A percentile compares a stretch with the other conserved stretches of the same genome.
phyloP scores from a whole-genome alignment of 2,888 invertebrate genomes.

The Altica lythri region DNA sequence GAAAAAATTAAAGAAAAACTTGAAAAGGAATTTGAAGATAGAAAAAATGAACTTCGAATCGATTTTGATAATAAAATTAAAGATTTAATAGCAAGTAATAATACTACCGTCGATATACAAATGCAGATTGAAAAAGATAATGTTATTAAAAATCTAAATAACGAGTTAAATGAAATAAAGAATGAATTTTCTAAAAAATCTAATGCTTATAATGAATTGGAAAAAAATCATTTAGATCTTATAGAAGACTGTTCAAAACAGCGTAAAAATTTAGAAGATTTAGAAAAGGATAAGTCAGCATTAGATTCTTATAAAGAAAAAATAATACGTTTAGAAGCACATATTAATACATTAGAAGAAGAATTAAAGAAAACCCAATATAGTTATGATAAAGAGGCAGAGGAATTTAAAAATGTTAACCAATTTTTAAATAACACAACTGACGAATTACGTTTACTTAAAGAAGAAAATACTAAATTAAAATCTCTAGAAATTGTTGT shows the following conservation, averaged over 20 bases:
- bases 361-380: constrained; percentile 36
- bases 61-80: constrained; percentile 47
- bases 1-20: constrained; percentile 48
- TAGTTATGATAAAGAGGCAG: neutral
- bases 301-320: constrained; percentile 36
- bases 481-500: constrained; percentile 37
- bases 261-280: constrained; percentile 34
- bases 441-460: constrained; percentile 31
- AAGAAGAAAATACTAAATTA: constrained; percentile 36
- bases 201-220: constrained; percentile 45
- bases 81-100: constrained; percentile 41
- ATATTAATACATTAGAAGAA: constrained; percentile 40
- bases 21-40: constrained; percentile 40
- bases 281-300: constrained; percentile 39
- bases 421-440: constrained; percentile 25
- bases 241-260: constrained; percentile 47
- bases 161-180: constrained; percentile 38
- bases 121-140: constrained; percentile 59
- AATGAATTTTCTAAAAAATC: constrained; percentile 36
- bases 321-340: constrained; percentile 38
- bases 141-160: constrained; percentile 50
- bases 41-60: constrained; percentile 40
- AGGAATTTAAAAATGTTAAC: constrained; percentile 27
- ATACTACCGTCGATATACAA: constrained; percentile 56
- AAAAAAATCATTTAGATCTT: constrained; percentile 50